A percentile compares a stretch with the other conserved stretches of the same genome.
Conservation (phyloP, 2,113 vertebrate genomes). For the Nestor notabilis region DNA sequence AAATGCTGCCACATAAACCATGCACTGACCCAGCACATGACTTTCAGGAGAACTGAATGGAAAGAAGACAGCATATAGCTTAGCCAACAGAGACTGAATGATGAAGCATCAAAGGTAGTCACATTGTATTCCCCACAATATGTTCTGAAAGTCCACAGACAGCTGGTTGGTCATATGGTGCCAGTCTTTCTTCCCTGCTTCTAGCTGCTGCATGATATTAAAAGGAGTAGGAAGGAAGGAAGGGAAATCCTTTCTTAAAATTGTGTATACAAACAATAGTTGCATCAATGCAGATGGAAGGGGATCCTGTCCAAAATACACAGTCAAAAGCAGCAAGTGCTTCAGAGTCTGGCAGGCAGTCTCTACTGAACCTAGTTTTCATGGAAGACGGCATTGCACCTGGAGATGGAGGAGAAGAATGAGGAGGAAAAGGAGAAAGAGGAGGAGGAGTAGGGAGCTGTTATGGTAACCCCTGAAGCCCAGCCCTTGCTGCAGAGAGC, state of each 20-base stretch:
- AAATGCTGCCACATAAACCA: neutral
- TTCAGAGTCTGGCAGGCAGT: neutral
- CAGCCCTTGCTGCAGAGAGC: neutral
- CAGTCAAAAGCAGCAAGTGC: neutral
- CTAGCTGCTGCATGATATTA: neutral
- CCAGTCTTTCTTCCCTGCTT: conserved; percentile 6
- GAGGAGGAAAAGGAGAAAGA: neutral
- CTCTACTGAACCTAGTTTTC: neutral
- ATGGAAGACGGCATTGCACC: neutral
- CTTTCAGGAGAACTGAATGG: neutral
- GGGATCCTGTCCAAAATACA: neutral
- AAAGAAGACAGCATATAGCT: neutral
- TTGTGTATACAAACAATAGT: conserved; percentile 5
- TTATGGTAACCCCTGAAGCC: neutral
- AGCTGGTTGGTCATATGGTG: conserved; percentile 54
- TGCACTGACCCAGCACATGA: neutral
- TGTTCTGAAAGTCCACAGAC: conserved; percentile 45
- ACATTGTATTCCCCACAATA: conserved; percentile 3
- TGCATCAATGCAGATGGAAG: conserved; percentile 21
- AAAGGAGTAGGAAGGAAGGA: conserved; percentile 25
- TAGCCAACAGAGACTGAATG: neutral
- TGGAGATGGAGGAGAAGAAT: neutral
- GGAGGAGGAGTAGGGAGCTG: neutral
- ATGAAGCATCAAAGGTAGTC: conserved; percentile 34
- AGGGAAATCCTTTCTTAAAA: conserved; percentile 12